These are phyloP conservation scores for Aphodius granarius DNA, from an alignment of 2,888 invertebrate genomes.

Conservation along the genomic window DNA sequence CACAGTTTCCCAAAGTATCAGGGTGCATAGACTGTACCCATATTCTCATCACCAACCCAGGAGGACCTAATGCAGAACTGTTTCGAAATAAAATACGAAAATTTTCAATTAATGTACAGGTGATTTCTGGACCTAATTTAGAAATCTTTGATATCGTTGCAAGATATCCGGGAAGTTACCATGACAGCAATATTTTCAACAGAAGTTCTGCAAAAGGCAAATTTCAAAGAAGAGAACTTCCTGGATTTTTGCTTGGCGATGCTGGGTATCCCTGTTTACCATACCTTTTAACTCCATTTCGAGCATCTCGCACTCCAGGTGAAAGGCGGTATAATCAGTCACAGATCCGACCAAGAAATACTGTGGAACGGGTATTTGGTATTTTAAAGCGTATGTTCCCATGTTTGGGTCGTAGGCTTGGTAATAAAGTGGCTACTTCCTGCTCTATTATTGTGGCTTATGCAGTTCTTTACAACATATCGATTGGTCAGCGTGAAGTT, in stretches of 20 bases:
- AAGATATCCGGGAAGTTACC: slow-evolving; percentile 1
- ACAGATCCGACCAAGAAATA: slow-evolving; percentile 10
- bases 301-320: neutral
- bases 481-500: neutral
- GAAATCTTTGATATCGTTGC: neutral
- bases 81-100: neutral
- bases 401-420: neutral
- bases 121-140: neutral
- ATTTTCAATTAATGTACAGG: slow-evolving; percentile 14
- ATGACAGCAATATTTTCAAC: slow-evolving; percentile 8
- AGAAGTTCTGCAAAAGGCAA: neutral
- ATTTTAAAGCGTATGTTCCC: neutral
- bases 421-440: neutral
- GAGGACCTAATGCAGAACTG: slow-evolving; percentile 2
- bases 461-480: slow-evolving; percentile 1
- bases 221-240: neutral
- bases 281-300: slow-evolving; percentile 7
- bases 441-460: neutral
- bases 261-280: slow-evolving; percentile 3
- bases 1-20: neutral
- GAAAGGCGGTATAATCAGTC: neutral
- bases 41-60: neutral
- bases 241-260: slow-evolving; percentile 3
- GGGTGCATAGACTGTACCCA: slow-evolving; percentile 4
- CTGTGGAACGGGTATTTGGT: slow-evolving; percentile 3